phyloP scores from a whole-genome alignment of 2,888 invertebrate species.

The Lomographa bimaculata region DNA sequence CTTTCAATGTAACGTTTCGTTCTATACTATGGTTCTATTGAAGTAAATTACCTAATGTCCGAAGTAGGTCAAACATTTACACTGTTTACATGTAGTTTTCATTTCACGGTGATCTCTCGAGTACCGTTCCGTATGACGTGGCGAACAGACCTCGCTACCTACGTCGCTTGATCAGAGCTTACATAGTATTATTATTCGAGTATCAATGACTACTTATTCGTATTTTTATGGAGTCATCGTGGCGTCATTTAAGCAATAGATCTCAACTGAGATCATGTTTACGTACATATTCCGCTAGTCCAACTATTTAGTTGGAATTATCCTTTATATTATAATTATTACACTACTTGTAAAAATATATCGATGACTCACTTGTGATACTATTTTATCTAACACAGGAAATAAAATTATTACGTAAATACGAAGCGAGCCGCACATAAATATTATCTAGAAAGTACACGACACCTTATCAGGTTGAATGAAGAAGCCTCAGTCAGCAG shows the following conservation, averaged over 20 bases:
- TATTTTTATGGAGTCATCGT: conserved; percentile 25
- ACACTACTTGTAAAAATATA: no score
- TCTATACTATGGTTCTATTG: not conserved
- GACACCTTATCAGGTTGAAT: conserved; percentile 23
- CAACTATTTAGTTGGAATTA: no score
- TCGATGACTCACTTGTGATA: no score
- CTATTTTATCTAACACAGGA: no score
- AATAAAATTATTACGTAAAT: conserved; percentile 5
- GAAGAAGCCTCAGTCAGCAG: conserved; percentile 26
- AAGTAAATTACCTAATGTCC: conserved; percentile 6
- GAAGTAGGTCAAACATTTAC: conserved; percentile 13
- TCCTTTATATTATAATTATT: no score
- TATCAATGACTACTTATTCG: conserved; percentile 12
- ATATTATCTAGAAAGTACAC: conserved; percentile 3
- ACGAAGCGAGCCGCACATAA: not conserved
- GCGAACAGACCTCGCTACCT: conserved; percentile 14
- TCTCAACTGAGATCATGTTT: conserved; percentile 27
- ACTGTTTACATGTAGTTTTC: conserved; percentile 20
- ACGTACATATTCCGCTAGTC: conserved; percentile 19
- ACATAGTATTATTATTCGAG: conserved; percentile 12
- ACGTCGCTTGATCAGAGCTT: conserved; percentile 9
- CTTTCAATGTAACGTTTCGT: no score
- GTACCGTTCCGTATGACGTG: conserved; percentile 22
- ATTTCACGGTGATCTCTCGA: conserved; percentile 17
- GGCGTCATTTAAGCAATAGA: conserved; percentile 22